These are phyloP conservation scores for Drosophila quinaria DNA, from an alignment of 2,888 invertebrate species.

Conservation along the genomic window DNA sequence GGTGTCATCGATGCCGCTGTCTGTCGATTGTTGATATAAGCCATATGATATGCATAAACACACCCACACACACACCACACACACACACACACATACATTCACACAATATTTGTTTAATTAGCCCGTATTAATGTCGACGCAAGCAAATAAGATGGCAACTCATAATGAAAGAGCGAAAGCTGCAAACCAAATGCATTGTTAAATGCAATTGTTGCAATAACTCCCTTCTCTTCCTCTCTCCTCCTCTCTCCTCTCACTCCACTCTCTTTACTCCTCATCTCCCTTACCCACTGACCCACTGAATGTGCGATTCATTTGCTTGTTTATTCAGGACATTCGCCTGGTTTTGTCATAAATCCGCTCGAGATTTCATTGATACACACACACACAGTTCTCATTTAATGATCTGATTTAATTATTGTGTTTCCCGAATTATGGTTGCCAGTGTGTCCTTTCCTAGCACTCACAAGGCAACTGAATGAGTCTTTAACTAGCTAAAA, in stretches of 20 bases:
- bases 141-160: constrained; percentile 66
- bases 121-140: constrained; percentile 74
- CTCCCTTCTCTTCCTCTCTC: neutral
- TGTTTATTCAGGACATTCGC: constrained; percentile 57
- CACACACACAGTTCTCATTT: constrained; percentile 6
- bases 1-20: constrained; percentile 54
- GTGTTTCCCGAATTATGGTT: constrained; percentile 19
- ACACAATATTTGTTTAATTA: constrained; percentile 75
- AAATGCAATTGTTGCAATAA: constrained; percentile 37
- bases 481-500: neutral
- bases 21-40: constrained; percentile 55
- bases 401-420: constrained; percentile 50
- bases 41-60: constrained; percentile 57
- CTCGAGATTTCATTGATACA: constrained; percentile 31
- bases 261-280: neutral
- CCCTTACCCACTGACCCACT: constrained; percentile 58
- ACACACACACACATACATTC: neutral
- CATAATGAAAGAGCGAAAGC: constrained; percentile 43
- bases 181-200: constrained; percentile 55
- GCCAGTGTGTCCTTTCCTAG: neutral
- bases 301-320: constrained; percentile 48
- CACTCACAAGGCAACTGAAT: neutral
- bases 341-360: constrained; percentile 39
- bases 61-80: constrained; percentile 19
- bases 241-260: neutral